Evolutionary conservation across 2,888 invertebrate genomes (phyloP).

Genomic region (Pristionchus fissidentatus): DNA sequence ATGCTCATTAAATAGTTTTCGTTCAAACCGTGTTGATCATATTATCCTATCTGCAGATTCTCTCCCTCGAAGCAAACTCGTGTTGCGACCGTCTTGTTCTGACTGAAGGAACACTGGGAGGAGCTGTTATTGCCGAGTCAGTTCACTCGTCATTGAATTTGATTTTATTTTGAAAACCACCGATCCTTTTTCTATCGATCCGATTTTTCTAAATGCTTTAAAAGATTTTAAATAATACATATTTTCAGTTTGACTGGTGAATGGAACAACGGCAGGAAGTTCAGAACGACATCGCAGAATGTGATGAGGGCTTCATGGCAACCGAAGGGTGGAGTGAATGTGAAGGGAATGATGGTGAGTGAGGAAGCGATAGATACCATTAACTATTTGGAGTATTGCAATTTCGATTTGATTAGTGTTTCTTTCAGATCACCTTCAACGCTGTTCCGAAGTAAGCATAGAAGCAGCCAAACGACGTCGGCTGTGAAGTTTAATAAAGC

Average conservation of each 20-base stretch:
- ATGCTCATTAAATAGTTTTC: neutral
- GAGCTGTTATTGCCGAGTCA: neutral
- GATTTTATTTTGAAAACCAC: too few species aligned
- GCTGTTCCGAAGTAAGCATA: neutral
- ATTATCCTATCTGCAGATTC: neutral
- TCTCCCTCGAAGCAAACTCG: neutral
- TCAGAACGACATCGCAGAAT: neutral
- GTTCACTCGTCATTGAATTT: too few species aligned
- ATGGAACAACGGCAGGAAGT: neutral
- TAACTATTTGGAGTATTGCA: too few species aligned
- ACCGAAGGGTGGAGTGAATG: neutral
- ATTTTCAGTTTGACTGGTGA: constrained; percentile 9
- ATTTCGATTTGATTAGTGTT: neutral
- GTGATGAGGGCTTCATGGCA: constrained; percentile 1
- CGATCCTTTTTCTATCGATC: too few species aligned
- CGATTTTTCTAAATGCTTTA: too few species aligned
- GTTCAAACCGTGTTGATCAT: too few species aligned
- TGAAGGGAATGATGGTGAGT: neutral
- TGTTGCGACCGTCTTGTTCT: neutral
- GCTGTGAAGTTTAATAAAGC: too few species aligned
- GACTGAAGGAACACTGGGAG: neutral
- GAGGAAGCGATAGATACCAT: too few species aligned
- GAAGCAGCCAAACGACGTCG: too few species aligned
- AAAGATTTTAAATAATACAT: too few species aligned
- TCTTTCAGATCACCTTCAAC: neutral